phyloP scores from a whole-genome alignment of 2,888 invertebrate species.

The Pecten maximus region DNA sequence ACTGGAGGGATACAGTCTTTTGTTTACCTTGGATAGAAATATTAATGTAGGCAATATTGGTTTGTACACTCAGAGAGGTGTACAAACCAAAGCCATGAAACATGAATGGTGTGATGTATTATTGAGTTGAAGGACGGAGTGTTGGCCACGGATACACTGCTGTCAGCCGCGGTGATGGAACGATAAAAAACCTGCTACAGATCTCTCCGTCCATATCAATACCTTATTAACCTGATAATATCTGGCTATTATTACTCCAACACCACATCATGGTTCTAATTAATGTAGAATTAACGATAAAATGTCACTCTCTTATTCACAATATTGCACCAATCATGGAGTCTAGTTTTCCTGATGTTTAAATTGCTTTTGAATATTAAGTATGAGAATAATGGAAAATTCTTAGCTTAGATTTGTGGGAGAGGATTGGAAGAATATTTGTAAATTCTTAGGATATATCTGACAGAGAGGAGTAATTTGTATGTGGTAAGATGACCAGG shows the following conservation, averaged over 20 bases:
- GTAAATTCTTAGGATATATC: too few relatives aligned
- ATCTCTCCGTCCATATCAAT: neutral
- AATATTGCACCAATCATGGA: neutral
- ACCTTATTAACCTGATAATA: neutral
- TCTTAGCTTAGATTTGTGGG: too few relatives aligned
- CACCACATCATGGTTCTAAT: conserved; percentile 10
- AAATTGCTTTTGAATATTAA: neutral
- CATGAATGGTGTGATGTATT: neutral
- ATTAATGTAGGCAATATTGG: neutral
- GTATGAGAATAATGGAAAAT: neutral
- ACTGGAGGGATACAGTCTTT: neutral
- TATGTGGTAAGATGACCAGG: neutral
- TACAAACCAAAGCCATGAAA: neutral
- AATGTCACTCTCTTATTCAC: conserved; percentile 1
- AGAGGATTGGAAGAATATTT: too few relatives aligned
- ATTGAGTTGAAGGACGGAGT: neutral
- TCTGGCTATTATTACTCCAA: neutral
- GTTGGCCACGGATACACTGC: neutral
- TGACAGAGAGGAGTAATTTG: neutral
- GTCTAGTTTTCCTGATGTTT: neutral
- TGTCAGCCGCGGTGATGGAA: neutral
- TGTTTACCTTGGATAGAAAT: neutral
- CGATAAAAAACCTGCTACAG: conserved; percentile 9
- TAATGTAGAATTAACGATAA: conserved; percentile 17
- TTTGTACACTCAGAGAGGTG: neutral